Base-by-base conservation (phyloP, 2,888 invertebrate genomes). In the Caenorhabditis plicata region DNA sequence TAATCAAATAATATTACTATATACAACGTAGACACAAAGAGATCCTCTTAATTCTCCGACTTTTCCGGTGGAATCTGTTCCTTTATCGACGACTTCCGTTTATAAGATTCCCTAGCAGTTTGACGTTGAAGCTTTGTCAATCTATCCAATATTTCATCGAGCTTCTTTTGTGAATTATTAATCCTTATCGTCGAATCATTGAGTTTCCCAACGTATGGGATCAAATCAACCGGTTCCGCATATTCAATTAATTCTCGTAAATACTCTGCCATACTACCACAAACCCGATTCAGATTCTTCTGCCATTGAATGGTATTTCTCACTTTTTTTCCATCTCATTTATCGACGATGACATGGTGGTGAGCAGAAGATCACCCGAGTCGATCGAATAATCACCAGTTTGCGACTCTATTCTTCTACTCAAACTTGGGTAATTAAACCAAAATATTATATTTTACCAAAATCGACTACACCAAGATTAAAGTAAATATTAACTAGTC, bases 81-180 rank as follows among this genome's bases (percentile, higher is more conserved):
- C 22, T 52, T 52, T 23, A 58, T 58, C 3, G 46, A 42, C 19
- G 20, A 44, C 32, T 69, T 69, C 39, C 48, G 48, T 19, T 61
- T 55, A 44, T 65, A 67, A 7, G 57, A 53, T 22, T 68, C 71
- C n/a, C 67, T 27, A 2, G 71, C 71, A n/a, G 69, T 69, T 45
- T 56, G 52, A 22, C 71, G 31, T 42, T 71, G 71, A 0, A 71
- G 64, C 8, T 40, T 47, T 9, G 68, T 63, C 38, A 71, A 51
- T 17, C 71, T 52, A 9, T 69, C 67, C 25, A 61, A 61, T 1
- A 71, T 40, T 15, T 50, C 47, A 23, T 41, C 49, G 17, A 68
- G 46, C 13, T 52, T 61, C 54, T 52, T 38, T 31, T 62, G 55
- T 9, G 54, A 46, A 15, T 46, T 60, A 25, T 52, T 61, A 11